Conservation (phyloP, 2,113 vertebrate species). For the Rhabdornis inornatus region DNA sequence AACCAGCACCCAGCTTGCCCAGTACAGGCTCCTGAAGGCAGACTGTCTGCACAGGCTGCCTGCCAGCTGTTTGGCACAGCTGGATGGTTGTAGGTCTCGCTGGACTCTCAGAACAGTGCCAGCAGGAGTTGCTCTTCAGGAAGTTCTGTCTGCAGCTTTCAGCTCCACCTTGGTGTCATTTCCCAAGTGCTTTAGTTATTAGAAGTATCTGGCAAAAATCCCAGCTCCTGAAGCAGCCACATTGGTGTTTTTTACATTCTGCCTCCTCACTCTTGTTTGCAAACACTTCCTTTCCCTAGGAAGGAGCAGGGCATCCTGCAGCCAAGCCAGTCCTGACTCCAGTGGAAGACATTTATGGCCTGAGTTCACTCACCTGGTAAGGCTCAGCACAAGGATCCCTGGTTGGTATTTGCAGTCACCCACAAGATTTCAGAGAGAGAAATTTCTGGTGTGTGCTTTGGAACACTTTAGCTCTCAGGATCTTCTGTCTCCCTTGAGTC, state of each 20-base stretch:
- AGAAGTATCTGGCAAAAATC: not conserved
- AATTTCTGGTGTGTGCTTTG: not conserved
- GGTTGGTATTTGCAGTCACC: not conserved
- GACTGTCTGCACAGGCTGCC: not conserved
- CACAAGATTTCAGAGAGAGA: not conserved
- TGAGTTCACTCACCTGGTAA: conserved; percentile 58
- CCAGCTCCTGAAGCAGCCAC: not conserved
- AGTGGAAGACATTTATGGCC: conserved; percentile 27
- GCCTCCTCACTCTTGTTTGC: not conserved
- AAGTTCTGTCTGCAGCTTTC: not conserved
- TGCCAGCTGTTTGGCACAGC: not conserved
- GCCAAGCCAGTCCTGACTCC: not conserved
- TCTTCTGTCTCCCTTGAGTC: not conserved
- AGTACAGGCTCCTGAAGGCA: not conserved
- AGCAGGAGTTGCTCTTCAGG: not conserved
- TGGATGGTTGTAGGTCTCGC: not conserved
- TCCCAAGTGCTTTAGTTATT: not conserved
- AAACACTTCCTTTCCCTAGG: conserved; percentile 46
- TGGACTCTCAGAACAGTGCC: not conserved
- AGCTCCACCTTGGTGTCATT: not conserved
- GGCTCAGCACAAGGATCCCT: not conserved
- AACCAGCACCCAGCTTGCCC: not conserved
- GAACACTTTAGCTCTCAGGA: not conserved
- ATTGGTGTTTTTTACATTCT: not conserved
- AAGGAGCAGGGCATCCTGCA: not conserved